These are phyloP conservation scores for Vombatus ursinus DNA, from an alignment of 2,113 vertebrate species.

Conservation along the genomic window DNA sequence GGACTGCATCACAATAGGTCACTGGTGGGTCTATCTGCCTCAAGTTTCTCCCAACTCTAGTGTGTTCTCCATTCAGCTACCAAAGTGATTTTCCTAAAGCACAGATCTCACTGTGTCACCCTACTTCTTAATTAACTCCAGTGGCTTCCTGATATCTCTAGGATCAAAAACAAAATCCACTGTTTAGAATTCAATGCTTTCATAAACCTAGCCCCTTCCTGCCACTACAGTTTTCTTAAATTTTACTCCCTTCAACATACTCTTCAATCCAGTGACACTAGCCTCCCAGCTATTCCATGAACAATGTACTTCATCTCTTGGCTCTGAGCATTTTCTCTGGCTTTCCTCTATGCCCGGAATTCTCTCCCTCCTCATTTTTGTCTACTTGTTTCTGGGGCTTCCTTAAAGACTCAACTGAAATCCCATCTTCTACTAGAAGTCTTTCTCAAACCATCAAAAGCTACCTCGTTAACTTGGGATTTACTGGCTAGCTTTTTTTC, in stretches of 20 bases:
- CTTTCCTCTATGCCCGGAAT: not conserved
- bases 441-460: not conserved
- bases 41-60: not conserved
- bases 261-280: not conserved
- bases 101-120: not conserved
- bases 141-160: not conserved
- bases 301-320: not conserved
- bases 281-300: not conserved
- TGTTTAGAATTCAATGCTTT: not conserved
- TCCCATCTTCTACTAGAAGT: not conserved
- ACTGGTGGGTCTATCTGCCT: not conserved
- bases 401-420: not conserved
- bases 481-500: no score
- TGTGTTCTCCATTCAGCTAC: not conserved
- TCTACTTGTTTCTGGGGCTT: not conserved
- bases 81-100: not conserved
- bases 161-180: not conserved
- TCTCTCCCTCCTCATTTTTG: not conserved
- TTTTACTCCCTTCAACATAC: not conserved
- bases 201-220: not conserved
- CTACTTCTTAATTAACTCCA: not conserved
- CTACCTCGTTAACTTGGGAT: no score
- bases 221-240: not conserved
- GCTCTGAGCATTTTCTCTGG: not conserved
- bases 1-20: not conserved